These are phyloP conservation scores for Tetraodon nigroviridis DNA, from an alignment of 2,113 vertebrate species.

Conservation along the genomic window DNA sequence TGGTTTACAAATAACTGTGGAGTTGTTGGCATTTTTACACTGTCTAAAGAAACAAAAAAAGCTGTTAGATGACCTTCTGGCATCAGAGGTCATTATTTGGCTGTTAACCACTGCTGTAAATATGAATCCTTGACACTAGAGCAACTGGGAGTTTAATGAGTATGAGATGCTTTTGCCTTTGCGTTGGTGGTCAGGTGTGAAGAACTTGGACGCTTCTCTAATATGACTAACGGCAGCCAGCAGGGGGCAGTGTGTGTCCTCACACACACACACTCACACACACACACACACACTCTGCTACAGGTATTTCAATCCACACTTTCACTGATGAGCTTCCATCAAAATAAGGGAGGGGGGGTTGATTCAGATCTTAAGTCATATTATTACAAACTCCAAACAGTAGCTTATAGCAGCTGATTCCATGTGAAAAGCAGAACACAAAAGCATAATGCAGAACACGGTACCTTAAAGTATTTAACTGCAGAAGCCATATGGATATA, in stretches of 20 bases:
- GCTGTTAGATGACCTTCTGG: too few relatives aligned
- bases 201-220: too few relatives aligned
- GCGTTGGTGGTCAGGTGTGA: too few relatives aligned
- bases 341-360: conserved; percentile 43
- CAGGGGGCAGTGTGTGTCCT: conserved; percentile 39
- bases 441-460: conserved; percentile 62
- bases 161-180: too few relatives aligned
- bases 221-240: conserved; percentile 16
- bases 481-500: conserved; percentile 44
- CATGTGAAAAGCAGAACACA: conserved; percentile 59
- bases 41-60: too few relatives aligned
- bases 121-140: too few relatives aligned
- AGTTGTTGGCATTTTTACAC: too few relatives aligned
- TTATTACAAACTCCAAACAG: conserved; percentile 55
- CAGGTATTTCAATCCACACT: conserved; percentile 20
- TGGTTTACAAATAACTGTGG: too few relatives aligned
- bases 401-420: conserved; percentile 61
- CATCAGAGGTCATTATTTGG: too few relatives aligned
- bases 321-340: conserved; percentile 19
- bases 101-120: too few relatives aligned
- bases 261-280: background rate
- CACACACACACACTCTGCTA: background rate
- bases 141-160: too few relatives aligned
- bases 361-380: conserved; percentile 53
- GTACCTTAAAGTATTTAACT: conserved; percentile 70